Conservation (phyloP, 2,888 invertebrate species). For the Lordiphosa fenestrarum region DNA sequence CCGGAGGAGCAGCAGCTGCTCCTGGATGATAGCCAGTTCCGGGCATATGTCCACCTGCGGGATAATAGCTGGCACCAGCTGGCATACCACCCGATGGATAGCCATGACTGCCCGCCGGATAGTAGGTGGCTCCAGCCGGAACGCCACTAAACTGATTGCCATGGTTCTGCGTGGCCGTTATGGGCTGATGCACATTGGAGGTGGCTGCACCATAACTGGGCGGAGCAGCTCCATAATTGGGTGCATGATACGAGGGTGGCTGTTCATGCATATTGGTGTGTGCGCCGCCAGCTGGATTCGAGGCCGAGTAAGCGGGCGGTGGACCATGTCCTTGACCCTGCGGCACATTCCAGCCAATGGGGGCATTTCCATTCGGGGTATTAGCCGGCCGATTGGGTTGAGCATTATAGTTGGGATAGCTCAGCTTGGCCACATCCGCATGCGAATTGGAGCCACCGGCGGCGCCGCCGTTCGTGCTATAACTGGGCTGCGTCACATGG, state of each 20-base stretch:
- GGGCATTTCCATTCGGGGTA: slow-evolving; percentile 35
- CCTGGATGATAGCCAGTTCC: slow-evolving; percentile 50
- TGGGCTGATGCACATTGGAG: slow-evolving; percentile 51
- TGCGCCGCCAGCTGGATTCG: slow-evolving; percentile 75
- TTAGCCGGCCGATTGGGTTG: slow-evolving; percentile 76
- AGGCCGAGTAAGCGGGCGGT: slow-evolving; percentile 77
- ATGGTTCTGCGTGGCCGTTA: slow-evolving; percentile 27
- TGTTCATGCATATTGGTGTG: slow-evolving; percentile 75
- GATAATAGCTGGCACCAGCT: slow-evolving; percentile 62
- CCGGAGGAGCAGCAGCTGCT: slow-evolving; percentile 60
- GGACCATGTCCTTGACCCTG: slow-evolving; percentile 64
- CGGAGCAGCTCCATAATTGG: slow-evolving; percentile 65
- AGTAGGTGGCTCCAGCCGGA: slow-evolving; percentile 57
- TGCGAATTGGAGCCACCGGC: slow-evolving; percentile 68
- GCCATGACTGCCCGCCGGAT: slow-evolving; percentile 44
- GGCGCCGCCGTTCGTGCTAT: slow-evolving; percentile 42
- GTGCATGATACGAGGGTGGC: slow-evolving; percentile 76
- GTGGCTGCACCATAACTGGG: slow-evolving; percentile 49
- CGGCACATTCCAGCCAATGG: slow-evolving; percentile 79
- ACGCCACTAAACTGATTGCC: slow-evolving; percentile 58
- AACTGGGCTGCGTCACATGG: slow-evolving; percentile 77
- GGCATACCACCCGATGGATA: slow-evolving; percentile 57
- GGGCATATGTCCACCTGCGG: slow-evolving; percentile 36
- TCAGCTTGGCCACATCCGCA: slow-evolving; percentile 77
- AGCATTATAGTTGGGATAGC: slow-evolving; percentile 78